These are phyloP conservation scores for Drepana falcataria DNA, from an alignment of 2,888 invertebrate species.

Conservation along the genomic window DNA sequence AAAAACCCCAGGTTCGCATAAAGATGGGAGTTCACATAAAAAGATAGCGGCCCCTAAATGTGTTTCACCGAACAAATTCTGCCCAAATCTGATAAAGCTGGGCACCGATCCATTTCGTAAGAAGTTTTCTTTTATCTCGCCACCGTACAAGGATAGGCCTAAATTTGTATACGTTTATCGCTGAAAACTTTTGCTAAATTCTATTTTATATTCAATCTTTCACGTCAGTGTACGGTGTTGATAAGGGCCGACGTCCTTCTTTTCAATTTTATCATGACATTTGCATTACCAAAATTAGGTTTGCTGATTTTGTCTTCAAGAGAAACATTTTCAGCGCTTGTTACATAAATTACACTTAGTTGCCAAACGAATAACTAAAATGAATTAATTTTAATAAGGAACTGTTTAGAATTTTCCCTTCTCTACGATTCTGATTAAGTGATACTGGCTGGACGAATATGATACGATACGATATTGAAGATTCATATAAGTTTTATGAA, in stretches of 20 bases:
- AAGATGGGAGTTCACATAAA: constrained; percentile 37
- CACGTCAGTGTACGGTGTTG: constrained; percentile 30
- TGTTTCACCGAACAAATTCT: constrained; percentile 32
- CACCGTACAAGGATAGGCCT: constrained; percentile 26
- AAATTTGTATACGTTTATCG: constrained; percentile 54
- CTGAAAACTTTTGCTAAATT: constrained; percentile 39
- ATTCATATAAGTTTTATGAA: too few relatives aligned
- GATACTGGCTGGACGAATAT: too few relatives aligned
- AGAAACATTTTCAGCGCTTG: neutral
- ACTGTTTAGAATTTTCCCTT: too few relatives aligned
- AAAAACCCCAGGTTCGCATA: constrained; percentile 31
- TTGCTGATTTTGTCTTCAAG: constrained; percentile 9
- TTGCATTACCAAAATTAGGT: constrained; percentile 18
- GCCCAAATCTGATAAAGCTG: constrained; percentile 44
- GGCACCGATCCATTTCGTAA: constrained; percentile 39
- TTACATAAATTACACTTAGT: too few relatives aligned
- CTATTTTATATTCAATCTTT: constrained; percentile 52
- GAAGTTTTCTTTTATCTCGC: constrained; percentile 54
- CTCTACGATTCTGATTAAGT: too few relatives aligned
- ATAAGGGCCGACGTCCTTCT: constrained; percentile 29
- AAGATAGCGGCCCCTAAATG: constrained; percentile 32
- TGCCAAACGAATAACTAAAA: too few relatives aligned
- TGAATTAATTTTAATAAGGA: too few relatives aligned
- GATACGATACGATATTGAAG: too few relatives aligned
- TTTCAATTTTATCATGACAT: constrained; percentile 20